Conservation (phyloP, 2,888 invertebrate genomes). For the Scaeva pyrastri region DNA sequence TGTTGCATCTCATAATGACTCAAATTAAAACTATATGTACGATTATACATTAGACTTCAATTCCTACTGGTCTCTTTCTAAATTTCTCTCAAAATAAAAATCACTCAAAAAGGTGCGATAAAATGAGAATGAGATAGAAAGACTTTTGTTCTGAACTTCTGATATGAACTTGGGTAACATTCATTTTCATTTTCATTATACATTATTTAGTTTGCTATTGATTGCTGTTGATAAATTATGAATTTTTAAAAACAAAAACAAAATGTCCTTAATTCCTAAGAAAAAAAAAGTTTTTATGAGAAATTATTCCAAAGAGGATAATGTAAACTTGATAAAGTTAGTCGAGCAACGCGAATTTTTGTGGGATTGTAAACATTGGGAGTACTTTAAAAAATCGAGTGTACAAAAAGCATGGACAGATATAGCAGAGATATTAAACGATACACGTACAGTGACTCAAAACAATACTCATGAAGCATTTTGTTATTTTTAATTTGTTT, state of each 20-base stretch:
- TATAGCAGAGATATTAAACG: neutral
- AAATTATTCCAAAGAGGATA: neutral
- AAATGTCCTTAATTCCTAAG: neutral
- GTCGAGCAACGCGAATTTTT: neutral
- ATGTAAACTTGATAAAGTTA: conserved; percentile 3
- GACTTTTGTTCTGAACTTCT: too few relatives aligned
- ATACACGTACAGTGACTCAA: conserved; percentile 1
- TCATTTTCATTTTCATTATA: too few relatives aligned
- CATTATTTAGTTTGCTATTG: too few relatives aligned
- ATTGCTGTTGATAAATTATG: neutral
- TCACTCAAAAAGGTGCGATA: too few relatives aligned
- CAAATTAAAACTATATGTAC: too few relatives aligned
- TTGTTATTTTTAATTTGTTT: neutral
- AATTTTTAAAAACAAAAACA: neutral
- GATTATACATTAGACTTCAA: too few relatives aligned
- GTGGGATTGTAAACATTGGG: conserved; percentile 16
- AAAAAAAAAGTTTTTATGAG: neutral
- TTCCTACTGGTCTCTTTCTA: too few relatives aligned
- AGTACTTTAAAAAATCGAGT: neutral
- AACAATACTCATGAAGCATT: neutral
- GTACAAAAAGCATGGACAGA: neutral
- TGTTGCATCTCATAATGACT: too few relatives aligned
- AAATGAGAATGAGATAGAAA: too few relatives aligned
- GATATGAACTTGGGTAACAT: too few relatives aligned
- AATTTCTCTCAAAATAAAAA: too few relatives aligned